Evolutionary conservation across 2,888 invertebrate species (phyloP), one percentile per base, ranked within the genome.

Genomic region (Leptinotarsa tumamoca): DNA sequence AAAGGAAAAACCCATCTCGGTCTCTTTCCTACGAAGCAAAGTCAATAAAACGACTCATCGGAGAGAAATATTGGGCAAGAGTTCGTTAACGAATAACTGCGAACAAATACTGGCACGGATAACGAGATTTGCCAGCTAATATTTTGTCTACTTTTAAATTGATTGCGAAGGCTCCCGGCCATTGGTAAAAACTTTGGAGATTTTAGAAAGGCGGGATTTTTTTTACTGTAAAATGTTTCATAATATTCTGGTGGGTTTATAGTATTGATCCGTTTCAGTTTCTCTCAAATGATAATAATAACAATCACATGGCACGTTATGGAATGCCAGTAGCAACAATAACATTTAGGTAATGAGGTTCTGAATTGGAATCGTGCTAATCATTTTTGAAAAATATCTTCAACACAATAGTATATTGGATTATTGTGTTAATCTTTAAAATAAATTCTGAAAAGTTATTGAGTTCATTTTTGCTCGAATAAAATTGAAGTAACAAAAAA

Each of bases 81-180:
- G 27, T 68, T 68, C 58, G 49, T 70, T 67, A 68, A n/a, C 66
- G 66, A 63, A 52, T 10, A 70, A 67, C 23, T 23, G 66, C 63
- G 63, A 69, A 70, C 74, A 70, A 74, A 74, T 49, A 74, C 63
- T 54, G 67, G 58, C 43, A 33, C 63, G 56, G 18, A 67, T 27
- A 52, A 66, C 21, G 49, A 33, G 58, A 69, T 73, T 73, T 63
- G 21, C n/a, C 23, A 43, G 52, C 54, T 63, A 63, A 68, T 68
- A 52, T 74, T 69, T 66, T 54, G 43, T 33, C 43, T 18, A 43
- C n/a, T n/a, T 43, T 33, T 43, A 17, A 63, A 63, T 63, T 33
- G 43, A 63, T 63, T 63, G 63, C 33, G 43, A 63, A 33, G 13
- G 63, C 63, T 63, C 43, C 17, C 13, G 58, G 23, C 58, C 58